Percentiles rank a stretch among this genome's conserved stretches.
Evolutionary conservation across 2,888 invertebrate genomes (phyloP).

Genomic region (Rotaria macrura): DNA sequence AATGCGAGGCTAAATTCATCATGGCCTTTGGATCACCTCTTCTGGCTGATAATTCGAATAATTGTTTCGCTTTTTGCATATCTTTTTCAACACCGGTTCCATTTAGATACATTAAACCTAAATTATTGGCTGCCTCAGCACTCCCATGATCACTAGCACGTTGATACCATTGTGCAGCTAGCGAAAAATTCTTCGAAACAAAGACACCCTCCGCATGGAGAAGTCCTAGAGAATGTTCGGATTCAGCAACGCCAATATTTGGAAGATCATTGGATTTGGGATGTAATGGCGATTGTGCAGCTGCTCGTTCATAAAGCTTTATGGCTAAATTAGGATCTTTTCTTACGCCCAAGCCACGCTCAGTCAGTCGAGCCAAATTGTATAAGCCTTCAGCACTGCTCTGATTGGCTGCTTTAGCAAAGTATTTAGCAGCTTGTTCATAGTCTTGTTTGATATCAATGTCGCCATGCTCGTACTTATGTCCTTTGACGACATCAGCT

Average conservation of each 20-base stretch:
- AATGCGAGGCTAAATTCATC: background rate
- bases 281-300: background rate
- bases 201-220: background rate
- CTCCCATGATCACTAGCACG: slow-evolving; percentile 22
- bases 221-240: slow-evolving; percentile 11
- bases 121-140: background rate
- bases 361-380: slow-evolving; percentile 6
- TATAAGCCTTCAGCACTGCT: slow-evolving; percentile 23
- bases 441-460: slow-evolving; percentile 4
- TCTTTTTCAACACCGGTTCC: background rate
- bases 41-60: slow-evolving; percentile 9
- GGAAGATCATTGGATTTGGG: background rate
- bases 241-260: slow-evolving; percentile 19
- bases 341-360: slow-evolving; percentile 16
- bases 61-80: slow-evolving; percentile 22
- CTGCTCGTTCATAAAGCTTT: slow-evolving; percentile 19
- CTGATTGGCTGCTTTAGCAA: slow-evolving; percentile 11
- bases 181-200: background rate
- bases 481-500: background rate
- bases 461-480: slow-evolving; percentile 18
- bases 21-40: slow-evolving; percentile 19
- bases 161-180: slow-evolving; percentile 10
- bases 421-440: slow-evolving; percentile 25
- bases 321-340: slow-evolving; percentile 15
- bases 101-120: slow-evolving; percentile 21